These are phyloP conservation scores for Beris chalybata DNA, from an alignment of 2,888 invertebrate genomes.

Conservation along the genomic window DNA sequence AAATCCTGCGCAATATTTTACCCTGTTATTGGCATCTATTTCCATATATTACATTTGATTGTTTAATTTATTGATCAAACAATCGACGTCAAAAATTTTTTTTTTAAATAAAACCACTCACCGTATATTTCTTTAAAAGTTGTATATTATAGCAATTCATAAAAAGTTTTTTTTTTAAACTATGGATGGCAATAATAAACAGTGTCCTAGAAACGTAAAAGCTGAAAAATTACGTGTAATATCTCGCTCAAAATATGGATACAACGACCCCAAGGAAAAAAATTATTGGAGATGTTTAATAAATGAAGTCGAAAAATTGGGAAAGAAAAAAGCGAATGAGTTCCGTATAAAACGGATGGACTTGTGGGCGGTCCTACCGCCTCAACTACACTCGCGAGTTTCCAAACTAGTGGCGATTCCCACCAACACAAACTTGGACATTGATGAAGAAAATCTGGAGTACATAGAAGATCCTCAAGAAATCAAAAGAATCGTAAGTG, in stretches of 20 bases:
- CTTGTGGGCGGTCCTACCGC: conserved; percentile 49
- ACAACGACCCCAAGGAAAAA: conserved; percentile 38
- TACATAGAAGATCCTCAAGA: conserved; percentile 41
- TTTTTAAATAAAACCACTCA: too few species aligned
- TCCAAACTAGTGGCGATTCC: conserved; percentile 49
- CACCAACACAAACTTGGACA: conserved; percentile 47
- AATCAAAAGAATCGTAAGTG: conserved; percentile 37
- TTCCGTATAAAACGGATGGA: conserved; percentile 43
- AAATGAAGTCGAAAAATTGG: conserved; percentile 46
- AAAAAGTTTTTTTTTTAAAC: too few species aligned
- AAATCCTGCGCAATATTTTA: too few species aligned
- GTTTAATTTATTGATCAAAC: too few species aligned
- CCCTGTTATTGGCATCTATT: too few species aligned
- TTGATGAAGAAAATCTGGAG: conserved; percentile 41
- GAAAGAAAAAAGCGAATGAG: conserved; percentile 38
- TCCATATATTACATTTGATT: too few species aligned
- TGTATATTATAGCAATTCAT: too few species aligned
- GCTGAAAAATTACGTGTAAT: background rate
- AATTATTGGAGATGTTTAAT: conserved; percentile 49
- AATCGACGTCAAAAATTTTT: too few species aligned
- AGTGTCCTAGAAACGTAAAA: conserved; percentile 11
- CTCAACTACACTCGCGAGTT: conserved; percentile 47
- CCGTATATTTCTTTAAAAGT: too few species aligned
- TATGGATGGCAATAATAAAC: background rate
- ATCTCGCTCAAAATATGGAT: conserved; percentile 2